Evolutionary conservation across 30 jellyfish, hydroid and myxozoan genomes (phyloP), one percentile per base, ranked within the genome.

Genomic region (Aurelia coerulea): DNA sequence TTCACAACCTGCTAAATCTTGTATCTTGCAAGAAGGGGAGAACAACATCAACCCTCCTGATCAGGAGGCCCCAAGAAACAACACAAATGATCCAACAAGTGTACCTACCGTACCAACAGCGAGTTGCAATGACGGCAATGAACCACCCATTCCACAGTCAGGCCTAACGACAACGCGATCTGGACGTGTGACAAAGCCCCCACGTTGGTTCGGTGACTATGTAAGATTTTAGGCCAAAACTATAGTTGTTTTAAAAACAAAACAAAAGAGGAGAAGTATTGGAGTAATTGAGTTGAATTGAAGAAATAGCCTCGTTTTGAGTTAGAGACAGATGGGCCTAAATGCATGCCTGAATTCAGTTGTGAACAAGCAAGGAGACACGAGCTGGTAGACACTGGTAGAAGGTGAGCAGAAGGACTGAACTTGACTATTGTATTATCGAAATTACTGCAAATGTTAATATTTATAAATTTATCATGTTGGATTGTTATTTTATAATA

Each of bases 171-270:
- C 17, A 70, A 70, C 81, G 81, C 62, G 64, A 70, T 70, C 64
- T n/a, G 81, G 81, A 70, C 81, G 81, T 18, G 18, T 70, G 64
- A n/a, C 64, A 70, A 70, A 70, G 81, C 81, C 81, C 51, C 81
- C 81, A 70, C 29, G 32, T 70, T 70, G 81, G 81, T 70, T 70
- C 65, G 32, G 81, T 18, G 81, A 70, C 34, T 70, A 70, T 9
- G 81, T 14, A 70, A 37, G 18, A 34, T 70, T n/a, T 16, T n/a
- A 70, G 51, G 51, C 41, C 41, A n/a, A 70, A 5, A 70, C 51
- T 70, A 65, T 0, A 23, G 2, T 23, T 7, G 41, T 23, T 70
- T 23, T 70, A n/a, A n/a, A n/a, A n/a, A n/a, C 70, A 60, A 60
- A 60, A 60, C 62, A 23, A 23, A 23, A 23, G 62, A 39, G 35